A percentile compares a stretch with the other conserved stretches of the same genome.
Conservation (phyloP, 2,113 vertebrate genomes). For the Malurus elegans region DNA sequence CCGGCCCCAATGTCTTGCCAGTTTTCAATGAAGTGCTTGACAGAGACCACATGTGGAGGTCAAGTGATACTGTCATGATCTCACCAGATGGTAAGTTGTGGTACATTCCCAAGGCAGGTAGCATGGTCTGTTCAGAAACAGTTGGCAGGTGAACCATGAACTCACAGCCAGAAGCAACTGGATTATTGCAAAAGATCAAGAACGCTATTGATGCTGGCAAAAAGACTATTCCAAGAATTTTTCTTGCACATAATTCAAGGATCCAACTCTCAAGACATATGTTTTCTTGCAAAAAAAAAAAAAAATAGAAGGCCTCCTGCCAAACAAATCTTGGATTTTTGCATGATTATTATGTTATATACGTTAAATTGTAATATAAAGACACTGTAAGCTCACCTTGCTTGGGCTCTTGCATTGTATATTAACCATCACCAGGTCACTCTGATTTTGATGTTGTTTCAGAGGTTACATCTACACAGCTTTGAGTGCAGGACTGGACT, state of each 20-base stretch:
- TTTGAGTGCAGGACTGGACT: background rate
- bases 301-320: background rate
- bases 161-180: constrained; percentile 17
- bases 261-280: background rate
- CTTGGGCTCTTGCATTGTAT: background rate
- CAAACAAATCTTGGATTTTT: background rate
- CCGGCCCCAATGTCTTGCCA: background rate
- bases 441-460: background rate
- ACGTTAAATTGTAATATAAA: background rate
- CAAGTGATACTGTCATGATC: constrained; percentile 1
- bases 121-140: constrained; percentile 1
- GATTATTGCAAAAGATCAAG: background rate
- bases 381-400: background rate
- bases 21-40: constrained; percentile 47
- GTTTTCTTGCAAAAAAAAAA: background rate
- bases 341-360: background rate
- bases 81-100: constrained; percentile 18
- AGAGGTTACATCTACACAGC: background rate
- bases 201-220: background rate
- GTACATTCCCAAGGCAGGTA: constrained; percentile 47
- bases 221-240: background rate
- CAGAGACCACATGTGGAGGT: constrained; percentile 32
- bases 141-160: constrained; percentile 27
- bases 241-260: background rate
- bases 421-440: background rate